Base-by-base conservation (phyloP, 2,797 vertebrate genomes). In the Malacoraja senta region DNA sequence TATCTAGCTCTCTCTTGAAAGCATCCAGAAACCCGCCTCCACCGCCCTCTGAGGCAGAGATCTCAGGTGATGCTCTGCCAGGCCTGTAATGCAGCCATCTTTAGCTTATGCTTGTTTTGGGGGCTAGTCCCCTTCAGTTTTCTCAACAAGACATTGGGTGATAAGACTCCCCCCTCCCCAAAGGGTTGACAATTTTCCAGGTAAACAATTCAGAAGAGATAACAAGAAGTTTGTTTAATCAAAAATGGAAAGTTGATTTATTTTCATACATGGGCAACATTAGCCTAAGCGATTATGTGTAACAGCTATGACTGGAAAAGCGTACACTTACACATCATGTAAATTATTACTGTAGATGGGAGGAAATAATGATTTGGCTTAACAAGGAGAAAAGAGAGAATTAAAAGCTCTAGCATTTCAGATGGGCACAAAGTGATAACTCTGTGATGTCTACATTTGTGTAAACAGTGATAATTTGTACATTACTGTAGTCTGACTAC, bases 211-310 rank as follows among this genome's bases (percentile, higher is more conserved):
- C 53, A 84, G 26, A 61, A 84, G 61, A 58, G n/a, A 4, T 68
- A 68, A 68, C 53, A 15, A 86, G 29, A 58, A 86, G n/a, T n/a
- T 19, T 32, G 8, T 63, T 61, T 17, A n/a, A 4, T 63, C 32
- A 86, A 32, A 86, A 86, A 86, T 86, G 83, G 83, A 63, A 86
- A 63, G 58, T 63, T 63, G 26, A 63, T 63, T 61, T 86, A 61
- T 58, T 84, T 84, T 84, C 44, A 84, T 53, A 24, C 53, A 53
- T 84, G 44, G 9, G 44, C 81, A 84, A 84, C 44, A 86, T 86
- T 63, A 1, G 13, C 58, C 58, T 63, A 86, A 61, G 53, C 24
- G 29, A n/a, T 53, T 61, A 10, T 58, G 44, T 58, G 24, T 29
- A 58, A 63, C 58, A 35, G 61, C 61, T 88, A 35, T 88, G 17